Evolutionary conservation across 2,888 invertebrate species (phyloP), one percentile per base, ranked within the genome.

Genomic region (Rhabditoides inermis): DNA sequence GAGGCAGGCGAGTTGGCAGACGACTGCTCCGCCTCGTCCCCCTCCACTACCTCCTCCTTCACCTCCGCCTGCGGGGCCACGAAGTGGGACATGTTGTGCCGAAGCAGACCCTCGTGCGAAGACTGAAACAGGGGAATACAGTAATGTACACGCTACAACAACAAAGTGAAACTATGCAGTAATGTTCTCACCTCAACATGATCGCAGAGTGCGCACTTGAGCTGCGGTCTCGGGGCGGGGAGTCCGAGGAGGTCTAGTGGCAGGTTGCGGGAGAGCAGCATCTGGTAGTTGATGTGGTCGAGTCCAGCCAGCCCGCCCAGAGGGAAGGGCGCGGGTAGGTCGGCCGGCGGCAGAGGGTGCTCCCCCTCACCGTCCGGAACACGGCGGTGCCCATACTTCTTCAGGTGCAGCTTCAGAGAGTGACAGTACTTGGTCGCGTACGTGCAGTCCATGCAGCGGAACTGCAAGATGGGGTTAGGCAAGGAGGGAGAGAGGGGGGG

Each of bases 391-490:
- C 83, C 82, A 76, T 92, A 90, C 77, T 92, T 94, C 37, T 90
- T 83, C 39, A 95, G 81, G 78, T 98, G 98, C 25, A 91, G 81
- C 79, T 98, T 98, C 46, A 99, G 81, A 20, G 91, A 90, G 79
- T 99, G 95, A 72, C 90, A 91, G 77, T 98, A 98, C 77, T 99
- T 99, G 23, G 94, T 92, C 6, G 88, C 90, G 77, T 95, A 98
- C 51, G 85, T 85, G 78, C 98, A 98, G 76, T 91, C 87, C 0
- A 85, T 82, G 77, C 98, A 98, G 35, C 88, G 84, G 78, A 90
- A 74, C 47, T 73, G 63, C n/a, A 15, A n/a, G 27, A 51, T 25
- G 35, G 30, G 35, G 25, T 26, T 30, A 28, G 15, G 3, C 22
- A 3, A 1, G 3, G 6, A 18, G n/a, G 22, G 2, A 41, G 20